Evolutionary conservation across 2,888 invertebrate genomes (phyloP), one percentile per base, ranked within the genome.

Genomic region (Gryllus longicercus): DNA sequence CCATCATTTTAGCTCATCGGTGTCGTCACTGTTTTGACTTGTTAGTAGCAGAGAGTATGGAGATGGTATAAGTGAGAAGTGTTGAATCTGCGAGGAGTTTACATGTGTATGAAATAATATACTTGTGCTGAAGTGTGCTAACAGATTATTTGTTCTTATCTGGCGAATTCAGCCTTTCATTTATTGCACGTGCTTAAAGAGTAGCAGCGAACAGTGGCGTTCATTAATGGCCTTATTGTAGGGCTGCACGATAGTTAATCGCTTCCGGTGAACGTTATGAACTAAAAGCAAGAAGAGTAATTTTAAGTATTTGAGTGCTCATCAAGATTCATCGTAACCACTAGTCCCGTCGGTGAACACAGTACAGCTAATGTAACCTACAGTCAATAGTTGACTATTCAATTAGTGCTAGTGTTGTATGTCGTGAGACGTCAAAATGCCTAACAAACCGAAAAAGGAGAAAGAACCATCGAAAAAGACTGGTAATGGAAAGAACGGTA

Each of bases 401-500:
- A 79, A 80, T 79, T 80, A 38, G 25, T 81, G 79, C 76, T 78
- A 79, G 81, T 81, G 76, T 77, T 79, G 78, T 78, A 80, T 75
- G 79, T 79, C 78, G 79, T 82, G 81, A 63, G 14, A 63, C 63
- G 63, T 63, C 63, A 84, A 84, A 83, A 85, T 86, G 87, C 85
- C 86, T 80, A 86, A 86, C 84, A 85, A 85, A 82, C 84, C 83
- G 78, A 87, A 85, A 84, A 86, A 87, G 83, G 86, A 86, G 83
- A 86, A 86, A 86, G 87, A 87, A 82, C 83, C 87, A 82, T 84
- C 84, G 81, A 87, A 87, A 84, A 81, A 83, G 82, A 80, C 83
- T 80, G 83, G 82, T 80, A 87, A 87, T 84, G 86, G 85, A 82
- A 87, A 87, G 83, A 87, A 87, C 84, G 87, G 87, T 83, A 87